phyloP scores from a whole-genome alignment of 2,113 vertebrate genomes.

The zebrafish (Danio rerio) region DNA sequence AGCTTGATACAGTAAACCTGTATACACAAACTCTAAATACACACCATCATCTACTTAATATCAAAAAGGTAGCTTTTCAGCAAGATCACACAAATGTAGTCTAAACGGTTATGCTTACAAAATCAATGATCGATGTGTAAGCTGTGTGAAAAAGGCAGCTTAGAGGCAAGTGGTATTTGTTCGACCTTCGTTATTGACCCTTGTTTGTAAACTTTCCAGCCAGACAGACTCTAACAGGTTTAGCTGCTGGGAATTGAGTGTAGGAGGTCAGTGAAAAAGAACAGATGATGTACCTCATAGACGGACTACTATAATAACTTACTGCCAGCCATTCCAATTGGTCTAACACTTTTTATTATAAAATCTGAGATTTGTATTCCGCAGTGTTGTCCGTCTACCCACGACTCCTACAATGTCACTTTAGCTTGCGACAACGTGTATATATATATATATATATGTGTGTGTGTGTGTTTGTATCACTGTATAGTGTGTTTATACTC shows the following conservation, averaged over 20 bases:
- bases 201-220: constrained; percentile 35
- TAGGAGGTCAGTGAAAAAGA: constrained; percentile 28
- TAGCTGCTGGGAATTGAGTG: constrained; percentile 25
- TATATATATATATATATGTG: background rate
- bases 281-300: constrained; percentile 18
- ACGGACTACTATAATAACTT: constrained; percentile 14
- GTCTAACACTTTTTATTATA: constrained; percentile 10
- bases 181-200: constrained; percentile 26
- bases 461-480: background rate
- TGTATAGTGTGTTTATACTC: constrained; percentile 60
- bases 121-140: constrained; percentile 49
- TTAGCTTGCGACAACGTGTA: background rate
- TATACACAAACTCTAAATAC: no score
- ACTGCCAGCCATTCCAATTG: constrained; percentile 4
- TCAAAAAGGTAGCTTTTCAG: no score
- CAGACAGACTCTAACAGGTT: constrained; percentile 41
- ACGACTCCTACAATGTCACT: constrained; percentile 18
- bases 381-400: background rate
- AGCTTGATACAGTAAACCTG: no score
- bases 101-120: constrained; percentile 29
- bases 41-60: no score
- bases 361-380: constrained; percentile 35
- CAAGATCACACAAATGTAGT: constrained; percentile 8
- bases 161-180: constrained; percentile 27
- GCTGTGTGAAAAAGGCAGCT: background rate